Evolutionary conservation across 2,888 invertebrate genomes (phyloP), one percentile per base, ranked within the genome.

Genomic region (Andrena dorsata): DNA sequence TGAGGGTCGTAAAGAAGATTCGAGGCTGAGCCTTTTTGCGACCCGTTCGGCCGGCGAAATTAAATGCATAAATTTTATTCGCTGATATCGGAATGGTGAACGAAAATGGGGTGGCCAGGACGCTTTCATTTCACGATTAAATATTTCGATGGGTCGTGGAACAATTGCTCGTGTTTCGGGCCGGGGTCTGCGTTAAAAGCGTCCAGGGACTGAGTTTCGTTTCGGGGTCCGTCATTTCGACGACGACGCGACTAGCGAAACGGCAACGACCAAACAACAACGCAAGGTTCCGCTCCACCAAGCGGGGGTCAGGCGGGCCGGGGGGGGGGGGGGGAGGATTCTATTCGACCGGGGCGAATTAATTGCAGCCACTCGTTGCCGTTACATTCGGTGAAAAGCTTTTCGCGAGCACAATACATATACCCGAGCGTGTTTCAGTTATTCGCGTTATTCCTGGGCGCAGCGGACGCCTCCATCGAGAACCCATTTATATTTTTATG

Each of bases 341-440:
- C 58, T 56, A 73, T 73, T 65, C 32, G 58, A 20, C 16, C 47
- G 47, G 49, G 58, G 73, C 76, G 77, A 77, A 77, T 77, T 77
- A 77, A 77, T 77, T 77, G 77, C 77, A 74, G 13, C 51, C 65
- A 77, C 65, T 77, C 77, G 64, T 32, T n/a, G 30, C 69, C n/a
- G 75, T 69, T 63, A 63, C 77, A 56, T 32, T 63, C 20, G 77
- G 65, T 73, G 58, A 74, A 77, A 77, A 74, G 74, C 61, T 78
- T 79, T 71, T 60, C 63, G 75, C 61, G 68, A 68, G 63, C 47
- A 68, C 68, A 76, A 75, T 75, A 16, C 41, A 16, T 41, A 41
- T 41, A 79, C 69, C 69, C 23, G 23, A 3, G 23, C 76, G 51
- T 32, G 79, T 79, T 75, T 41, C 78, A 51, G 75, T 77, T 65